Evolutionary conservation across 92 coral and sea anemone species (phyloP).

Genomic region (Metridium senile): DNA sequence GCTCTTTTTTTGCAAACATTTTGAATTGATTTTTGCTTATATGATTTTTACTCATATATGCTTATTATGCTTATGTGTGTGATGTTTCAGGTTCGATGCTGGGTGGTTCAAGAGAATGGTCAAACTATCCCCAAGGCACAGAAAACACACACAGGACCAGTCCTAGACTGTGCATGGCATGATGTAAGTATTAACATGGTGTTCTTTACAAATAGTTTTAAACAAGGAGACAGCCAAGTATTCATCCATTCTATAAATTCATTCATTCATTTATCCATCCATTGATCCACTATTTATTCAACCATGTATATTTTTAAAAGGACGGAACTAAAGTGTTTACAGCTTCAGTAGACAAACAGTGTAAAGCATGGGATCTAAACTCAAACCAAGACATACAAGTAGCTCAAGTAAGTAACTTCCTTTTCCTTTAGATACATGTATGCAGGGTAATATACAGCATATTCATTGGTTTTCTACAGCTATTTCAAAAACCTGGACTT

Average conservation of each 20-base stretch:
- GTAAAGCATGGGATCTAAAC: slow-evolving; percentile 96
- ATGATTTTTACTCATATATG: too few species aligned
- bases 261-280: neutral
- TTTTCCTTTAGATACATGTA: too few species aligned
- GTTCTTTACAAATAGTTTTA: neutral
- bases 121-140: slow-evolving; percentile 94
- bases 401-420: slow-evolving; percentile 81
- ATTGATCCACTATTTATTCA: neutral
- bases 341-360: slow-evolving; percentile 92
- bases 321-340: slow-evolving; percentile 99
- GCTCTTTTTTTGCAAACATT: too few species aligned
- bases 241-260: neutral
- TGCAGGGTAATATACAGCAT: too few species aligned
- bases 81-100: slow-evolving; percentile 85
- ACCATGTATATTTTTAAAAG: slow-evolving; percentile 29
- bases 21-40: too few species aligned
- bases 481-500: too few species aligned
- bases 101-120: slow-evolving; percentile 94
- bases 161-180: slow-evolving; percentile 95
- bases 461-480: too few species aligned
- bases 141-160: slow-evolving; percentile 89
- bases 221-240: neutral
- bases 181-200: slow-evolving; percentile 72
- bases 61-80: too few species aligned
- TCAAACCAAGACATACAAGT: slow-evolving; percentile 90